Evolutionary conservation across 2,113 vertebrate species (phyloP).

Genomic region (Carollia perspicillata): DNA sequence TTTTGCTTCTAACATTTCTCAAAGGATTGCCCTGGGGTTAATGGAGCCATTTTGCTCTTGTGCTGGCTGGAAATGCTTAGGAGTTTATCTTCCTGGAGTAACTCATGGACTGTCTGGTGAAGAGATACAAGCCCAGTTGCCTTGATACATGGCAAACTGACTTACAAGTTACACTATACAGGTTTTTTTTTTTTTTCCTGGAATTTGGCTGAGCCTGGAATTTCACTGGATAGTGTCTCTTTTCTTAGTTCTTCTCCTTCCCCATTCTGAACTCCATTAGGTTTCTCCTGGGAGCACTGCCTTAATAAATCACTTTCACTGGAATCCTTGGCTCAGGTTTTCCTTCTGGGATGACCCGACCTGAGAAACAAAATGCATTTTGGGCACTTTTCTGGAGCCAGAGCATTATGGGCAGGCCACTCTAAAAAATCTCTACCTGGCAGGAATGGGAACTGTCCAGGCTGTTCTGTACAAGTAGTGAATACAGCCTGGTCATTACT

Average conservation of each 20-base stretch:
- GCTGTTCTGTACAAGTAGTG: neutral
- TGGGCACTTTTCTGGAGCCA: slow-evolving; percentile 3
- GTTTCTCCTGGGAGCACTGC: neutral
- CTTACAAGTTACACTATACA: neutral
- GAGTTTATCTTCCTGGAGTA: neutral
- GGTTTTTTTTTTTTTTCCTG: neutral
- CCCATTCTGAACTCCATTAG: neutral
- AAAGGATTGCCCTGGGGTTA: neutral
- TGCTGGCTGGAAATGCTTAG: neutral
- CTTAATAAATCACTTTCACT: slow-evolving; percentile 42
- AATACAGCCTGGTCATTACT: slow-evolving; percentile 22
- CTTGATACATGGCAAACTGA: neutral
- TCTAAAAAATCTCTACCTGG: slow-evolving; percentile 31
- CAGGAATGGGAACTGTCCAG: neutral
- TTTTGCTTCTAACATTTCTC: neutral
- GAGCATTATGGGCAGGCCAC: neutral
- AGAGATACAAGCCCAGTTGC: neutral
- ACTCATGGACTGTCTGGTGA: neutral
- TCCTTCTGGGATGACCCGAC: neutral
- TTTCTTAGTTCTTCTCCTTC: neutral
- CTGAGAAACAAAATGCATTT: slow-evolving; percentile 19
- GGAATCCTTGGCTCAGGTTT: slow-evolving; percentile 15
- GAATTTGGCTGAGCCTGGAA: neutral
- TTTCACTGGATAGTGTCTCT: neutral
- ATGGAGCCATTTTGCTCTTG: neutral